Base-by-base conservation (phyloP, 2,888 invertebrate species). In the Drosophila tanythrix region DNA sequence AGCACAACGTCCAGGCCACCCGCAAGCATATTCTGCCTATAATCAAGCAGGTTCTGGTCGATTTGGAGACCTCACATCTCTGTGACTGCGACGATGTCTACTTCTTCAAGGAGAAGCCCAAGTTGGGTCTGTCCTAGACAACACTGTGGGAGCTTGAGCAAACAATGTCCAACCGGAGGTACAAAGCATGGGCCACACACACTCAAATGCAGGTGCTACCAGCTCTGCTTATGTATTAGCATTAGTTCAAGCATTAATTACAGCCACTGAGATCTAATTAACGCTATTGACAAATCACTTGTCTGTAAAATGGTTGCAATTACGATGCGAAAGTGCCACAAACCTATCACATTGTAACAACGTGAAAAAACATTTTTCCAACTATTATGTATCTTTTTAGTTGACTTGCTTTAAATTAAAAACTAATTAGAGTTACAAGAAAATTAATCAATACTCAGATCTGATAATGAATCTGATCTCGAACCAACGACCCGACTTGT, bases 21-120 rank as follows among this genome's bases (percentile, higher is more conserved):
- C 94, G 96, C 33, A 96, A 96, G 90, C 96, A 96, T 87, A 95
- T 96, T 74, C 92, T 96, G 65, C 96, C 96, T 0, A 94, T 95
- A 29, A 83, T 96, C 18, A 94, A 94, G 79, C 92, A 93, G n/a
- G 94, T 94, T 65, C 74, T 93, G 65, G 82, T 89, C 25, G 72
- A 79, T 0, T 65, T 86, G 83, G 88, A 89, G 63, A 55, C 60
- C 2, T 36, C 77, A 0, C 72, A 70, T 13, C 60, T 33, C 7
- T 80, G 87, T 35, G 77, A 83, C 27, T 79, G 79, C 59, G 76
- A 90, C 3, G 85, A 84, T 33, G 82, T 90, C 0, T 88, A 83
- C 58, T 88, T 85, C 27, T 86, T 86, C 56, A 86, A 86, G 70
- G 84, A 84, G 69, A 84, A 84, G 46, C 84, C 89, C 33, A 78